Conservation (phyloP, 2,888 invertebrate genomes). For the Rhimphoctona megacephalus region DNA sequence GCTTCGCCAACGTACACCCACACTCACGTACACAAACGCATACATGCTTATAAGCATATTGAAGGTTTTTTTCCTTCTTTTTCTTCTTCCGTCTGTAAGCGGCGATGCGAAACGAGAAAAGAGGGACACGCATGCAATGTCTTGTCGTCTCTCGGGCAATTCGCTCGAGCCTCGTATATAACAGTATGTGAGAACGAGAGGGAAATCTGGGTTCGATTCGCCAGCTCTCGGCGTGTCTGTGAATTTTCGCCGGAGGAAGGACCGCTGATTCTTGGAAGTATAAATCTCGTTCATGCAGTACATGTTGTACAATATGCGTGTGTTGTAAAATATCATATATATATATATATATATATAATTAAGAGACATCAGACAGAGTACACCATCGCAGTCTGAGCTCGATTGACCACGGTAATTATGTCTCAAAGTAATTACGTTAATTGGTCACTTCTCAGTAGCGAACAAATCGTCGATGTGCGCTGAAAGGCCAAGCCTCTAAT, state of each 20-base stretch:
- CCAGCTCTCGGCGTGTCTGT: constrained; percentile 13
- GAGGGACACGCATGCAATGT: constrained; percentile 46
- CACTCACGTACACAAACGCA: background rate
- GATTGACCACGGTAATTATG: constrained; percentile 67
- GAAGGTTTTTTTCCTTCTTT: constrained; percentile 16
- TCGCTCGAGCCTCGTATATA: constrained; percentile 5
- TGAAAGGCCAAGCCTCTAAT: constrained; percentile 25
- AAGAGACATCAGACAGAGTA: constrained; percentile 15
- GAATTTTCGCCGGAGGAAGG: constrained; percentile 33
- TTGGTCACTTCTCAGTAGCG: constrained; percentile 49
- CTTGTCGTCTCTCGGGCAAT: constrained; percentile 41
- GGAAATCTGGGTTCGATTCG: constrained; percentile 56
- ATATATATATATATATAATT: background rate
- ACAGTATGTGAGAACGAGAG: constrained; percentile 22
- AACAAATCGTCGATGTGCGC: constrained; percentile 30
- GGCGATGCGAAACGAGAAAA: constrained; percentile 58
- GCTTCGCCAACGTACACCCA: background rate
- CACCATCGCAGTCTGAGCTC: constrained; percentile 48
- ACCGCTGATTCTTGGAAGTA: constrained; percentile 52
- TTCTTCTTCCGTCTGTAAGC: constrained; percentile 53
- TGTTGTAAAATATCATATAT: too few species aligned
- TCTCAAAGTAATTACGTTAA: constrained; percentile 66
- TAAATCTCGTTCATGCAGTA: constrained; percentile 50
- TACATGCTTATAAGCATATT: background rate
- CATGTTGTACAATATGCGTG: background rate